These are phyloP conservation scores for Drosophila tripunctata DNA, from an alignment of 2,888 invertebrate genomes.

Conservation along the genomic window DNA sequence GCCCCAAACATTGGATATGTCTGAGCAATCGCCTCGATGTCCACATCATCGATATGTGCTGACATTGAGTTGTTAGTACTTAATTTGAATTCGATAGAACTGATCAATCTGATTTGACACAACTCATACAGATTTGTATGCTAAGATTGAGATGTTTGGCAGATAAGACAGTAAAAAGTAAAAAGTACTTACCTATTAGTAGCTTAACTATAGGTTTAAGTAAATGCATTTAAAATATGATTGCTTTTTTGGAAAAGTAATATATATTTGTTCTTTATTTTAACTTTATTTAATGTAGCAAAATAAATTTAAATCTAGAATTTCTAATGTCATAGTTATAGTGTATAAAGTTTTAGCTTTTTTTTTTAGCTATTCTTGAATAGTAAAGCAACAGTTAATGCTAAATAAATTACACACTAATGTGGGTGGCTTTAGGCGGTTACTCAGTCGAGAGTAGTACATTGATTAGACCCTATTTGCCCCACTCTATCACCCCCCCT, in stretches of 20 bases:
- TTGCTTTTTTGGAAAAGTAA: too few species aligned
- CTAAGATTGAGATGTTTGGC: background rate
- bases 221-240: too few species aligned
- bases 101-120: background rate
- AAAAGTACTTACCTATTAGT: too few species aligned
- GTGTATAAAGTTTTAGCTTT: background rate
- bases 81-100: conserved; percentile 22
- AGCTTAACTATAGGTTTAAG: too few species aligned
- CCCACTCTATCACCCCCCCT: background rate
- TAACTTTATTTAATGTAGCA: too few species aligned
- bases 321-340: background rate
- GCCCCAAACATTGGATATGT: conserved; percentile 40
- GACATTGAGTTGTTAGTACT: conserved; percentile 48
- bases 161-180: too few species aligned
- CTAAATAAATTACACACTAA: conserved; percentile 66
- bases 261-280: too few species aligned
- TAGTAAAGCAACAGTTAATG: conserved; percentile 62
- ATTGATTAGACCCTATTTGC: conserved; percentile 56
- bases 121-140: background rate
- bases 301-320: background rate
- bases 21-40: conserved; percentile 27
- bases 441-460: conserved; percentile 32
- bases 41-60: conserved; percentile 29
- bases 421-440: conserved; percentile 46
- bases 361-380: background rate